A percentile compares a stretch with the other conserved stretches of the same genome.
Conservation (phyloP, 1,140 invertebrate genomes). For the Oscheius sp. region DNA sequence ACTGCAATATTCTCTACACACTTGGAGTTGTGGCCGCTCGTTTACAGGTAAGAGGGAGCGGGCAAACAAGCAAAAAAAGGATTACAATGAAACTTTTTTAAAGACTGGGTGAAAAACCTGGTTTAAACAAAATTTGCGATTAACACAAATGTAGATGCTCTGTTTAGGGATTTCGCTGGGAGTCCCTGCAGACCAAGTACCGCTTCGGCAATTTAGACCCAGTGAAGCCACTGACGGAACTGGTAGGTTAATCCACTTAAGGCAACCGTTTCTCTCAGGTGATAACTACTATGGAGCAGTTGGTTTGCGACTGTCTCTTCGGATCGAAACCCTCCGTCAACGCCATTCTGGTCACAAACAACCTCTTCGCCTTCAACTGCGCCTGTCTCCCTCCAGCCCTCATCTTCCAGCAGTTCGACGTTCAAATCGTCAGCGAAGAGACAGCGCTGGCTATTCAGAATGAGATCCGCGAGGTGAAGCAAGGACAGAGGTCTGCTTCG, state of each 20-base stretch:
- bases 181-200: constrained; percentile 15
- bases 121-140: background rate
- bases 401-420: constrained; percentile 34
- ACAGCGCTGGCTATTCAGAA: constrained; percentile 32
- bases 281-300: constrained; percentile 12
- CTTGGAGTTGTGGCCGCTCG: constrained; percentile 25
- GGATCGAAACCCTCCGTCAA: constrained; percentile 31
- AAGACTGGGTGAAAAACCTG: no score
- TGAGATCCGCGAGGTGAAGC: constrained; percentile 17
- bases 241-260: no score
- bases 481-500: background rate
- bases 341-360: constrained; percentile 42
- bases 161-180: constrained; percentile 19
- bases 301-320: constrained; percentile 36
- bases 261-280: no score
- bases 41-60: constrained; percentile 10
- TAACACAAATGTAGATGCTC: background rate
- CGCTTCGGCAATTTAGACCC: constrained; percentile 19
- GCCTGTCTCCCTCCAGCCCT: constrained; percentile 21
- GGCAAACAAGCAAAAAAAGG: no score
- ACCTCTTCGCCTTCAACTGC: constrained; percentile 34
- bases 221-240: constrained; percentile 22
- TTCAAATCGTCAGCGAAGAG: constrained; percentile 42
- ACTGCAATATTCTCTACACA: constrained; percentile 27
- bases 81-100: no score